Percentiles rank a stretch among this genome's conserved stretches.
These are phyloP conservation scores for Clarias platycephalus DNA, from an alignment of 2,797 vertebrate genomes.

Conservation along the genomic window DNA sequence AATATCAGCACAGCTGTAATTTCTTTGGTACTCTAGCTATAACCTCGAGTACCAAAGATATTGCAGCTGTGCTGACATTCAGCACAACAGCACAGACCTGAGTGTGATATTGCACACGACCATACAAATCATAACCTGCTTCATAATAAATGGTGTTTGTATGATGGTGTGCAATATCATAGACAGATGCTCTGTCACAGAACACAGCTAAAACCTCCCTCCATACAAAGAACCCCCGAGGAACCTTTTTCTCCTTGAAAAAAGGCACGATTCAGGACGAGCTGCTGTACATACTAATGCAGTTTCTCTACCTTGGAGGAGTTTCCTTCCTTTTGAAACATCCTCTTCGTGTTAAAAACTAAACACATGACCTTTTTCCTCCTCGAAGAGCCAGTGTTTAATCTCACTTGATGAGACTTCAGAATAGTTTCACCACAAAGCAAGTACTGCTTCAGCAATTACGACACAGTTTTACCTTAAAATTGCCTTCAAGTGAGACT, in stretches of 20 bases:
- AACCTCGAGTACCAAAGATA: too few species aligned
- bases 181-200: background rate
- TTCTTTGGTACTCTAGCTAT: too few species aligned
- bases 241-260: background rate
- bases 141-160: too few species aligned
- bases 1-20: too few species aligned
- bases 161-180: too few species aligned
- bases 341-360: background rate
- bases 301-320: background rate
- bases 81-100: too few species aligned
- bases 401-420: background rate
- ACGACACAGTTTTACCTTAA: background rate
- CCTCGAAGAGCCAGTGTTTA: background rate
- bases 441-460: background rate
- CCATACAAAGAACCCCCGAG: background rate
- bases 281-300: background rate
- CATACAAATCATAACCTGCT: too few species aligned
- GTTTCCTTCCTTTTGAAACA: background rate
- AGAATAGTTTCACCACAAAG: background rate
- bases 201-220: background rate
- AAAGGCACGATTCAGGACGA: background rate
- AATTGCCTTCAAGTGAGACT: background rate
- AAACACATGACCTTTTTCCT: background rate
- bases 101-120: too few species aligned
- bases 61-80: too few species aligned